These are phyloP conservation scores for Emys orbicularis DNA, from an alignment of 2,797 vertebrate species.

Conservation along the genomic window DNA sequence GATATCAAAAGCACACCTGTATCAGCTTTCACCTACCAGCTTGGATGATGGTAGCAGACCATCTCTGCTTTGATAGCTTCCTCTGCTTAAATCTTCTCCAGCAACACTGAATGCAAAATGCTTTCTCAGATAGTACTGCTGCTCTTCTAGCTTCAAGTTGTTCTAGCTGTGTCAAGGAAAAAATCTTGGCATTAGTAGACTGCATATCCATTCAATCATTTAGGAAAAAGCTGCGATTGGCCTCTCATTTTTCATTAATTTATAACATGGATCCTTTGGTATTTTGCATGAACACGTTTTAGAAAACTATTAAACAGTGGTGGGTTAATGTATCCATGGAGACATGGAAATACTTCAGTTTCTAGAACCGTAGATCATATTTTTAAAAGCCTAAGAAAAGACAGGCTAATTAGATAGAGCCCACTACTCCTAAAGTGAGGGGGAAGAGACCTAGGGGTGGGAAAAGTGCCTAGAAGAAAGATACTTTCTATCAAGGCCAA, in stretches of 20 bases:
- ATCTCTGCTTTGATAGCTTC: slow-evolving; percentile 74
- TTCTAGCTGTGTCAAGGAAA: slow-evolving; percentile 85
- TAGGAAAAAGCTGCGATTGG: fast-evolving
- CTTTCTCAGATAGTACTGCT: slow-evolving; percentile 83
- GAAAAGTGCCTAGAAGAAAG: background rate
- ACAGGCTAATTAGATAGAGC: background rate
- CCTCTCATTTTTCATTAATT: background rate
- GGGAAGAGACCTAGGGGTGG: background rate
- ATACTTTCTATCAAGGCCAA: background rate
- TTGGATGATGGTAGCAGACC: slow-evolving; percentile 89
- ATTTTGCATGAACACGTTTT: background rate
- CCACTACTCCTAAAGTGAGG: background rate
- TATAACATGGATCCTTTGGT: background rate
- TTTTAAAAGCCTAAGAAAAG: background rate
- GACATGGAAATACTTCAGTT: background rate
- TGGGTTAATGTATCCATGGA: background rate
- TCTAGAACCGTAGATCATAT: background rate
- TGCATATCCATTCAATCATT: background rate
- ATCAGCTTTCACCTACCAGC: slow-evolving; percentile 84
- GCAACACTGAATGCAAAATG: slow-evolving; percentile 90
- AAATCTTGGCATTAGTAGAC: background rate
- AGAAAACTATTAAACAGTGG: background rate
- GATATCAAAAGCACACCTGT: fast-evolving
- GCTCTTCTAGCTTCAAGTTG: slow-evolving; percentile 87
- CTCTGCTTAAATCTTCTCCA: slow-evolving; percentile 86